Base-by-base conservation (phyloP, 2,888 invertebrate genomes). In the Cantharis rustica region DNA sequence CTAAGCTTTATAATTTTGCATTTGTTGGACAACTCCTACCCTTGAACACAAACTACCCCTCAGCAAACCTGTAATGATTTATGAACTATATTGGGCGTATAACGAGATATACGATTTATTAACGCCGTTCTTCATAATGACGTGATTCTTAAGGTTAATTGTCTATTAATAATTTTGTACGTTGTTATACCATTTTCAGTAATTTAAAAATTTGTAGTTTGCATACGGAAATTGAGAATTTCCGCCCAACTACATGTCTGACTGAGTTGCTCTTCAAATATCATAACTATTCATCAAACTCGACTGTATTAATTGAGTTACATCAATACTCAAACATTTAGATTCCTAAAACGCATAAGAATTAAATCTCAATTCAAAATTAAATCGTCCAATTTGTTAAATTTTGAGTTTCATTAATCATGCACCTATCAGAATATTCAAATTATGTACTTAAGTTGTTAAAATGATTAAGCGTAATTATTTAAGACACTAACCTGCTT, bases 31-130 rank as follows among this genome's bases (percentile, higher is more conserved):
- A 74, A 69, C 75, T 70, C 64, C 68, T 73, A 27, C 47, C 20
- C 71, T 71, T 69, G 27, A 69, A 70, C 69, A 70, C 63, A 20
- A 69, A 69, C 73, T 73, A 68, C 75, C 71, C 75, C 66, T 74
- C 75, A 64, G 64, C 23, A 71, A 71, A 62, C 66, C 70, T 75
- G 20, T 70, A 75, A 75, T 75, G 75, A 75, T 75, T 75, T 75
- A 70, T 75, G 75, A 75, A 69, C 70, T 64, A 69, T 69, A 62
- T 70, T 69, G 75, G 47, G 61, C 75, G 66, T 75, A 75, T 75
- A 75, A 70, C 69, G 69, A 75, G 75, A 75, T 69, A 66, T 27
- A 31, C 70, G 63, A 75, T 75, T 75, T 75, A 75, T 75, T 75
- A 75, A 75, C 75, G 70, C 70, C 61, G 31, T 70, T 75, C 66